phyloP scores from a whole-genome alignment of 2,888 invertebrate species.

The Agrochola litura region DNA sequence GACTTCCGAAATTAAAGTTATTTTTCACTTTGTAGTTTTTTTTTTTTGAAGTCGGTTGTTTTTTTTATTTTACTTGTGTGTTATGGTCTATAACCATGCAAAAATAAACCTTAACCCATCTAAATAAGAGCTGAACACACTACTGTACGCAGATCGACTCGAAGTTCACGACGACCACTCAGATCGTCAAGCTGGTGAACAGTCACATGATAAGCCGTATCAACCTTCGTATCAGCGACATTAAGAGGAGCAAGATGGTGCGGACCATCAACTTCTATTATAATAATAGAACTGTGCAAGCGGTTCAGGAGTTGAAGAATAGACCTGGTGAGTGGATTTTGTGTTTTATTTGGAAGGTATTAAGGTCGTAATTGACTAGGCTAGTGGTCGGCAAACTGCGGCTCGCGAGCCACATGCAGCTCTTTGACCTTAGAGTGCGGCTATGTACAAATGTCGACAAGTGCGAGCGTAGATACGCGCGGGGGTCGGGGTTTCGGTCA shows the following conservation, averaged over 20 bases:
- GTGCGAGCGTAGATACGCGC: too few relatives aligned
- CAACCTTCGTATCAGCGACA: constrained; percentile 97
- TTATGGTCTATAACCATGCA: not conserved
- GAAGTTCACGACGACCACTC: constrained; percentile 99
- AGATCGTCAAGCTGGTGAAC: constrained; percentile 98
- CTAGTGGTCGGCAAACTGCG: too few relatives aligned
- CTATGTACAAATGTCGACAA: too few relatives aligned
- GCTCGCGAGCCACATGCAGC: too few relatives aligned
- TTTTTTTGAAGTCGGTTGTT: too few relatives aligned
- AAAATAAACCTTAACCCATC: constrained; percentile 46
- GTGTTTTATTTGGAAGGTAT: not conserved
- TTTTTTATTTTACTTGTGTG: not conserved
- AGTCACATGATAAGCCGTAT: constrained; percentile 99
- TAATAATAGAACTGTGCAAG: constrained; percentile 98
- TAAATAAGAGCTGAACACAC: constrained; percentile 77
- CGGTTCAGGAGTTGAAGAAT: constrained; percentile 99
- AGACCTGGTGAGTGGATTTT: constrained; percentile 91
- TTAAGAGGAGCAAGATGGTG: constrained; percentile 99
- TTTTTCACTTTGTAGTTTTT: too few relatives aligned
- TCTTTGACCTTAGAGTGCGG: too few relatives aligned
- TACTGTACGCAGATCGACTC: constrained; percentile 93
- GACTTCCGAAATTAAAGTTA: too few relatives aligned
- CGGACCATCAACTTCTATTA: constrained; percentile 98
- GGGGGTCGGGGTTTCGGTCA: too few relatives aligned
- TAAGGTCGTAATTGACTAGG: not conserved